Evolutionary conservation across 2,113 vertebrate species (phyloP).

Genomic region (Gallinago media): DNA sequence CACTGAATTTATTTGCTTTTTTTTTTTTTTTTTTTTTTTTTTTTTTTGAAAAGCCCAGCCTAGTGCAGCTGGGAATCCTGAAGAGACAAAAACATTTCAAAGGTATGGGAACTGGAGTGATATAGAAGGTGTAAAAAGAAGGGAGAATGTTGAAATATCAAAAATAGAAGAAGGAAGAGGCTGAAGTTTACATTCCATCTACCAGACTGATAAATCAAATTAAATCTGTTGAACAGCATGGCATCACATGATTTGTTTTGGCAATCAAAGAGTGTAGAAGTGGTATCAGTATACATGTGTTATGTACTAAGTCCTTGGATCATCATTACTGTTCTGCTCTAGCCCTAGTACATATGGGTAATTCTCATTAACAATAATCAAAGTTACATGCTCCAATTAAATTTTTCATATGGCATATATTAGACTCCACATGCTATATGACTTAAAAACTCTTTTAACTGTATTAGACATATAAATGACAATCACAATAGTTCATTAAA

Average conservation of each 20-base stretch:
- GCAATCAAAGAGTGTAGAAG: constrained; percentile 17
- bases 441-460: constrained; percentile 61
- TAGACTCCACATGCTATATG: constrained; percentile 58
- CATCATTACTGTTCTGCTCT: constrained; percentile 1
- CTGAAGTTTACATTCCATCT: background rate
- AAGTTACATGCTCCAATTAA: constrained; percentile 60
- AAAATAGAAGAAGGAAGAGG: background rate
- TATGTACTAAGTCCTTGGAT: constrained; percentile 42
- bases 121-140: background rate
- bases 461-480: constrained; percentile 28
- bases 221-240: background rate
- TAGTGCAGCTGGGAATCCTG: background rate
- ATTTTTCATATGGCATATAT: constrained; percentile 55
- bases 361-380: constrained; percentile 66
- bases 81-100: background rate
- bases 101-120: background rate
- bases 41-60: background rate
- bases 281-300: constrained; percentile 31
- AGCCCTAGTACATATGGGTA: constrained; percentile 38
- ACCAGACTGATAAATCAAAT: background rate
- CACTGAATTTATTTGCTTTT: background rate
- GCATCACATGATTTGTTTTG: background rate
- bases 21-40: background rate
- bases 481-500: constrained; percentile 41
- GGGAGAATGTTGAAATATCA: background rate